phyloP scores from a whole-genome alignment of 2,888 invertebrate species.

The Hofmannophila pseudospretella region DNA sequence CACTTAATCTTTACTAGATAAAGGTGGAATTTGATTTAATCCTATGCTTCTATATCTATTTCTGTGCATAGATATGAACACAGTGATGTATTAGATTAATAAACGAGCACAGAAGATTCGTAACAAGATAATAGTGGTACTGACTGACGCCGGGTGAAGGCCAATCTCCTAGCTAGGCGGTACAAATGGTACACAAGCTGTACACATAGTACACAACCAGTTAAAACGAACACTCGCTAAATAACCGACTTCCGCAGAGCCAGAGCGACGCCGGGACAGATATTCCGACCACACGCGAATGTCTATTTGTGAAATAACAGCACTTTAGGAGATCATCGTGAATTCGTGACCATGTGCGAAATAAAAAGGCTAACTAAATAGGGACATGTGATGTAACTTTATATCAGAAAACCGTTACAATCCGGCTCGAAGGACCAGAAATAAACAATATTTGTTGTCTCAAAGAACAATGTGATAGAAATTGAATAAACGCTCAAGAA shows the following conservation, averaged over 20 bases:
- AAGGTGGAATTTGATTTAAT: neutral
- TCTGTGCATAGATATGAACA: too few species aligned
- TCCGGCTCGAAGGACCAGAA: conserved; percentile 1
- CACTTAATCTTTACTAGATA: conserved; percentile 4
- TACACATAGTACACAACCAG: conserved; percentile 14
- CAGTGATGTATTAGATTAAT: conserved; percentile 16
- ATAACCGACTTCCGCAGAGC: conserved; percentile 53
- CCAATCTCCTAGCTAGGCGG: conserved; percentile 23
- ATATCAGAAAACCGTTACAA: neutral
- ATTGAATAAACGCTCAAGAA: neutral
- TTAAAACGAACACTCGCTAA: conserved; percentile 34
- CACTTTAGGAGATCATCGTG: too few species aligned
- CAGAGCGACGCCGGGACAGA: conserved; percentile 19
- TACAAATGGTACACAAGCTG: conserved; percentile 4
- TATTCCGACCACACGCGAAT: conserved; percentile 46
- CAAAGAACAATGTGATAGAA: neutral
- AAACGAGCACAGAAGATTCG: conserved; percentile 20
- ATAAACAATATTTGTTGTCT: neutral
- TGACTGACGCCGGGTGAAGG: conserved; percentile 36
- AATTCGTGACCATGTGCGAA: too few species aligned
- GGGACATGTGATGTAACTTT: too few species aligned
- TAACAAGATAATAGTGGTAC: conserved; percentile 39
- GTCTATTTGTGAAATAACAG: conserved; percentile 14
- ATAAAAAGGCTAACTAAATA: too few species aligned
- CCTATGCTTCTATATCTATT: neutral